Evolutionary conservation across 35 echinoderm and acorn worm genomes (phyloP).

Genomic region (Strongylocentrotus purpuratus): DNA sequence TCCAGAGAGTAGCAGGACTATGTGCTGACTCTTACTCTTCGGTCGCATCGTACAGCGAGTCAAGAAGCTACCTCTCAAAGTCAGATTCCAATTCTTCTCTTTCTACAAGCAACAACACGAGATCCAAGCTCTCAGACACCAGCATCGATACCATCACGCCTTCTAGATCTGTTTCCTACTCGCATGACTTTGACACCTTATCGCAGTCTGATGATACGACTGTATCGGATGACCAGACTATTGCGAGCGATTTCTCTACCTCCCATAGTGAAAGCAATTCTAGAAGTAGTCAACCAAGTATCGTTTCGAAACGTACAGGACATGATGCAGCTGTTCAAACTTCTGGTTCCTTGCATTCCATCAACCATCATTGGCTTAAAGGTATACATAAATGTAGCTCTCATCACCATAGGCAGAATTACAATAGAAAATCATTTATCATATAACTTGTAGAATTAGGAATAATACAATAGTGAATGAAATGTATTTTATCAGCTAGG

Average conservation of each 20-base stretch:
- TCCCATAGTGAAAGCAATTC: neutral
- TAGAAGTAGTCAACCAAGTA: neutral
- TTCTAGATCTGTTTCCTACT: neutral
- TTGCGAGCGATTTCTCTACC: constrained; percentile 28
- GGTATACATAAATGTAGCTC: neutral
- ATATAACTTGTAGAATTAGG: no score
- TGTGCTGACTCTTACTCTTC: neutral
- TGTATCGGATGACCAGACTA: neutral
- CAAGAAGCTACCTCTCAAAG: neutral
- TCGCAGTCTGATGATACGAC: neutral
- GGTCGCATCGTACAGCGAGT: neutral
- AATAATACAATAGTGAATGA: no score
- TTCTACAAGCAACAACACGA: neutral
- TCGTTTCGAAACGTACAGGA: neutral
- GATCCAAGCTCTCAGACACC: neutral
- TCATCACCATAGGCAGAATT: no score
- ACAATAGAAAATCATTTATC: no score
- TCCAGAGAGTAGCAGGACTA: neutral
- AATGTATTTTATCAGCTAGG: no score
- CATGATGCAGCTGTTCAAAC: constrained; percentile 34
- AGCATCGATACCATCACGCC: neutral
- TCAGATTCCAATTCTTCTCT: no score
- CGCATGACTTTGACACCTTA: constrained; percentile 27
- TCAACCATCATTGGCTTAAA: constrained; percentile 31
- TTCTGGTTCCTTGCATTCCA: neutral